Evolutionary conservation across 2,797 vertebrate species (phyloP), one percentile per base, ranked within the genome.

Genomic region (Holocentrus rufus): DNA sequence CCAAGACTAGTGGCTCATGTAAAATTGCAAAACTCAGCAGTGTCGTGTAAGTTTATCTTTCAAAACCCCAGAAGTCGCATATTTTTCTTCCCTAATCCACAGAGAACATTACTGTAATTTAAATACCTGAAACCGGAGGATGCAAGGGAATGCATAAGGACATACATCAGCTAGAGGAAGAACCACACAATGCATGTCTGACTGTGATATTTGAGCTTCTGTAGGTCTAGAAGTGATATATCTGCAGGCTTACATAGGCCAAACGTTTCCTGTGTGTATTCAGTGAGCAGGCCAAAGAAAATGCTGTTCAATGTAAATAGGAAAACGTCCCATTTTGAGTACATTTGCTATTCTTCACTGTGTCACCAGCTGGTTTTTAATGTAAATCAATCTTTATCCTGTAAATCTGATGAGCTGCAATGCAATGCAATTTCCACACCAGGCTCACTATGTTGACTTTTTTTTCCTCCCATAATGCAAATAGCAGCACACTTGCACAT

Each of bases 161-260:
- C 66, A 76, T 86, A 59, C 30, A 80, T 85, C 63, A 44, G 42
- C 5, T 72, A 52, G 59, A 23, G 5, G 49, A 36, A 27, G 46
- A 76, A 84, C 81, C 83, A 86, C 78, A 85, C 64, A 73, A 61
- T 49, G n/a, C 47, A 73, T 69, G 30, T 49, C 8, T 64, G 66
- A 20, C 31, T 82, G 68, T 72, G 69, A 81, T 49, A 79, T 13
- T 49, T 65, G 20, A 56, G 34, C 65, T 60, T 76, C 57, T 61
- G 10, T 22, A 63, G 5, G 44, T 75, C 15, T 62, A 36, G 3
- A 61, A 36, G 20, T n/a, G 22, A 23, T 55, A 13, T 44, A 44
- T 15, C 13, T 44, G 11, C 13, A 44, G 14, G 14, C 42, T 15
- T 44, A 5, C 14, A 15, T 15, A 14, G 42, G 42, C 14, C 42